Conservation (phyloP, 2,113 vertebrate genomes). For the Artemisiospiza belli region DNA sequence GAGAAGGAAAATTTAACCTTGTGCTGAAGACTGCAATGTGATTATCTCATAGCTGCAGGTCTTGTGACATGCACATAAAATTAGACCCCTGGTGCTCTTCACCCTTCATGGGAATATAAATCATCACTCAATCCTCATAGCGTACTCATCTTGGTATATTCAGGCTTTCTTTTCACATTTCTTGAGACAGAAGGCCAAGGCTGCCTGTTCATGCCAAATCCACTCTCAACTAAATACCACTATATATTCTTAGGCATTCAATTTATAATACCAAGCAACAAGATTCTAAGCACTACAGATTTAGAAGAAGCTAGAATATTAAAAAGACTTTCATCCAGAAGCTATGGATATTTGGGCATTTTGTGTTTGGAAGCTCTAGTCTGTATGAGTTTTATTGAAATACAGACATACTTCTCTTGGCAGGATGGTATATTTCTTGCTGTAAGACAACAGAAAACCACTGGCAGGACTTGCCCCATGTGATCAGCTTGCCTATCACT, state of each 20-base stretch:
- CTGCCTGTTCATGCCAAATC: neutral
- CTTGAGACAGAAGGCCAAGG: constrained; percentile 52
- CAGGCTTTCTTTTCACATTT: constrained; percentile 40
- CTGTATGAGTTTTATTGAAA: neutral
- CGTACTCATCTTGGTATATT: constrained; percentile 40
- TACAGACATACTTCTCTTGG: neutral
- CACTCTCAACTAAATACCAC: neutral
- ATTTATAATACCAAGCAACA: neutral
- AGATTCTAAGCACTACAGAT: neutral
- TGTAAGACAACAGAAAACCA: constrained; percentile 16
- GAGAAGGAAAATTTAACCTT: neutral
- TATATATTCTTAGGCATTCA: neutral
- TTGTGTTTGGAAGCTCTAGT: neutral
- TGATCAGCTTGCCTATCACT: neutral
- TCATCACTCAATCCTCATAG: constrained; percentile 33
- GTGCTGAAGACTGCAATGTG: neutral
- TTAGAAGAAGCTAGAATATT: neutral
- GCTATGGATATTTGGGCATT: neutral
- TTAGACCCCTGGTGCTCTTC: neutral
- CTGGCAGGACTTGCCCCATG: neutral
- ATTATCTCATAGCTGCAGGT: constrained; percentile 35
- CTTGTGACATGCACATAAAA: neutral
- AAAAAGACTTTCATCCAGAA: neutral
- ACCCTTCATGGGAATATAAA: constrained; percentile 4
- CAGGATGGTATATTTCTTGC: constrained; percentile 2